Evolutionary conservation across 2,888 invertebrate genomes (phyloP).

Genomic region (Ctenicera cuprea): DNA sequence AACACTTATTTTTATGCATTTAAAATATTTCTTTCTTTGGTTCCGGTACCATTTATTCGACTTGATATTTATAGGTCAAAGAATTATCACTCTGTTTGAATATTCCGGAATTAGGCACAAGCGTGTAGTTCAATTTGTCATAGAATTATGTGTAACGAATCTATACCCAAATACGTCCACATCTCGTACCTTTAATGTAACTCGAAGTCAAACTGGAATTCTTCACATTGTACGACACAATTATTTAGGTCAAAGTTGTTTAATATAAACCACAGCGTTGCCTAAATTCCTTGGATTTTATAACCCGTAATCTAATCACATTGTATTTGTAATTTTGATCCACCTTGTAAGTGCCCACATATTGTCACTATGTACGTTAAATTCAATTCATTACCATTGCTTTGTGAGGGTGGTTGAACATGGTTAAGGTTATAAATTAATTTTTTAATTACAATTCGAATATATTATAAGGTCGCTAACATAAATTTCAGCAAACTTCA

Average conservation of each 20-base stretch:
- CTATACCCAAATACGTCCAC: conserved; percentile 14
- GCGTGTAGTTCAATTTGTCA: conserved; percentile 28
- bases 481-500: conserved; percentile 1
- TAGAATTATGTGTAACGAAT: conserved; percentile 35
- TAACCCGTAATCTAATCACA: conserved; percentile 19
- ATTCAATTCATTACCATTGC: background rate
- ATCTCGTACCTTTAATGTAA: conserved; percentile 12
- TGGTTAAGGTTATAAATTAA: too few species aligned
- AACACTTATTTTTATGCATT: background rate
- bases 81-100: background rate
- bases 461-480: too few species aligned
- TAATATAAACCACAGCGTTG: background rate
- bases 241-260: conserved; percentile 25
- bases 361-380: background rate
- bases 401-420: background rate
- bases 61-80: conserved; percentile 35
- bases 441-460: too few species aligned
- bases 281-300: conserved; percentile 20
- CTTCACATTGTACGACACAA: conserved; percentile 25
- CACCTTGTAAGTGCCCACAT: background rate
- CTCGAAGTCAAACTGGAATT: conserved; percentile 21
- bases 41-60: background rate
- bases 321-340: background rate
- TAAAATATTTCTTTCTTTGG: background rate
- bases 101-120: background rate